Evolutionary conservation across 2,888 invertebrate genomes (phyloP).

Genomic region (Drosophila nr. fundita): DNA sequence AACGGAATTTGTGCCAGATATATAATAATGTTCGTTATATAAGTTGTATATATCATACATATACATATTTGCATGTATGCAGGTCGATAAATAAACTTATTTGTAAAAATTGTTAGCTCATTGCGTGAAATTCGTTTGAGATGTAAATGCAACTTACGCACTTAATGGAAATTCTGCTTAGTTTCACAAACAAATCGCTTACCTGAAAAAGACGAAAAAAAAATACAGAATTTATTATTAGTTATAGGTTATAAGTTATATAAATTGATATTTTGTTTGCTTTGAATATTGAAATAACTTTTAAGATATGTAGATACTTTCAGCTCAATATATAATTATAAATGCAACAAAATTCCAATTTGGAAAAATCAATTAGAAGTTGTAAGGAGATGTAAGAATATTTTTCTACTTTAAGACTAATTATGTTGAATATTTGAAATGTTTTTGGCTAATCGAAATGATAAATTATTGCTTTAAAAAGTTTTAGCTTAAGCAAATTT

Average conservation of each 20-base stretch:
- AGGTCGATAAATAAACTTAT: constrained; percentile 26
- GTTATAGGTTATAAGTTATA: neutral
- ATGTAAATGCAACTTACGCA: constrained; percentile 58
- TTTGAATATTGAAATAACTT: neutral
- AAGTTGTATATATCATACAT: neutral
- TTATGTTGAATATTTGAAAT: neutral
- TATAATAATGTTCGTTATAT: constrained; percentile 42
- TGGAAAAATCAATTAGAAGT: neutral
- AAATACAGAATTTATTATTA: neutral
- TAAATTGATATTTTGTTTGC: neutral
- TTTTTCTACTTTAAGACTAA: neutral
- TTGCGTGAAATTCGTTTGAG: constrained; percentile 1
- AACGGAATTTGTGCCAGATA: constrained; percentile 65
- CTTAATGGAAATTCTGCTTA: constrained; percentile 5
- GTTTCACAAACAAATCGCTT: constrained; percentile 55
- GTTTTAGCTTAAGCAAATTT: neutral
- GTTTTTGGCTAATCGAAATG: neutral
- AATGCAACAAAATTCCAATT: neutral
- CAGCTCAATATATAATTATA: neutral
- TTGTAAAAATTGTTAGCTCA: constrained; percentile 15
- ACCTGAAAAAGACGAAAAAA: constrained; percentile 49
- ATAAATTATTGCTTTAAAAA: neutral
- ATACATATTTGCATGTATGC: constrained; percentile 9
- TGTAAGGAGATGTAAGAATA: no score
- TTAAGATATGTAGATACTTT: neutral